phyloP scores from a whole-genome alignment of 53 echinoderm and acorn worm genomes.

The Patiria pectinifera region DNA sequence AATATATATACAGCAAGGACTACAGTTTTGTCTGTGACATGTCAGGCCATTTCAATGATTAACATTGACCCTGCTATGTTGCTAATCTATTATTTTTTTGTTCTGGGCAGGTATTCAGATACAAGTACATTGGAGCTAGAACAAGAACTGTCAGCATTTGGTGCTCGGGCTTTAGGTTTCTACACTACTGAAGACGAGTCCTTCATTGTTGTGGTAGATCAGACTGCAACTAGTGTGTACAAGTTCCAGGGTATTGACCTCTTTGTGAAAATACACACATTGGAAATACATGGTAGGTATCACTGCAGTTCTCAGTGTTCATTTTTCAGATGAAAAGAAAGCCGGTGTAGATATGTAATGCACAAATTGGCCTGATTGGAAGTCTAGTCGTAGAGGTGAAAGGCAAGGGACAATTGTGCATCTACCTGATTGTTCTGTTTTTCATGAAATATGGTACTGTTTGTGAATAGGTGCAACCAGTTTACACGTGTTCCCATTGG shows the following conservation, averaged over 20 bases:
- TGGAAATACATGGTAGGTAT: slow-evolving; percentile 66
- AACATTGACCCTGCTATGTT: too few relatives aligned
- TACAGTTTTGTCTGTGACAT: too few relatives aligned
- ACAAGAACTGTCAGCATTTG: slow-evolving; percentile 73
- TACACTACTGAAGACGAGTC: slow-evolving; percentile 56
- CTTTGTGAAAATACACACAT: slow-evolving; percentile 69
- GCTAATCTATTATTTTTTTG: background rate
- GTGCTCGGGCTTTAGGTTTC: slow-evolving; percentile 66
- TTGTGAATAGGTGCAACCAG: background rate
- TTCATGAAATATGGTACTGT: background rate
- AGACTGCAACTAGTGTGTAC: slow-evolving; percentile 67
- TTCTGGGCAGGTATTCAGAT: slow-evolving; percentile 31
- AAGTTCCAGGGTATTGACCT: slow-evolving; percentile 78
- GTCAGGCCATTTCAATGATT: too few relatives aligned
- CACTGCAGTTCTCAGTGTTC: background rate
- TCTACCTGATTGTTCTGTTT: too few relatives aligned
- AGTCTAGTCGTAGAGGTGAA: background rate
- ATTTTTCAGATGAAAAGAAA: background rate
- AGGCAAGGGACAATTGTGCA: background rate
- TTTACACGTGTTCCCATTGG: slow-evolving; percentile 35
- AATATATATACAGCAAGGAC: too few relatives aligned
- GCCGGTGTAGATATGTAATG: background rate
- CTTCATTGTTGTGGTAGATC: slow-evolving; percentile 78
- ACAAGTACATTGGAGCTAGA: slow-evolving; percentile 41
- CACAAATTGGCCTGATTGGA: background rate